phyloP scores from a whole-genome alignment of 2,888 invertebrate genomes.

The Chrysotoxum bicinctum region DNA sequence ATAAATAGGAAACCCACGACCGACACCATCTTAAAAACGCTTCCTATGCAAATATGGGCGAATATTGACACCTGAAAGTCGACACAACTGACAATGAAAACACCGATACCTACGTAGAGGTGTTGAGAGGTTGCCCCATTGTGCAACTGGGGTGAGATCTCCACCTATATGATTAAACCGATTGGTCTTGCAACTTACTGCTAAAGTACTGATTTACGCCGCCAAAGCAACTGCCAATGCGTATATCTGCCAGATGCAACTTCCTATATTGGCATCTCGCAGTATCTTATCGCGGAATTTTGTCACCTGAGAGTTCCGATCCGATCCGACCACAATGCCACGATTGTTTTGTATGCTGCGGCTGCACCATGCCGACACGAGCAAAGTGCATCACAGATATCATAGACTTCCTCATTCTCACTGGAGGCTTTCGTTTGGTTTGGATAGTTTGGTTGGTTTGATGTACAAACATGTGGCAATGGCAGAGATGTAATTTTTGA shows the following conservation, averaged over 20 bases:
- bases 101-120: slow-evolving; percentile 13
- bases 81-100: slow-evolving; percentile 61
- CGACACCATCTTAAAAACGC: background rate
- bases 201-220: slow-evolving; percentile 33
- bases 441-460: background rate
- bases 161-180: slow-evolving; percentile 1
- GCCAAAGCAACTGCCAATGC: slow-evolving; percentile 40
- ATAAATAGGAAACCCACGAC: background rate
- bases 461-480: background rate
- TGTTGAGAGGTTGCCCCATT: background rate
- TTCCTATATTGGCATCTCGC: slow-evolving; percentile 40
- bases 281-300: slow-evolving; percentile 60
- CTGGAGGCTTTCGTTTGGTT: background rate
- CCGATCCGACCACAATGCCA: slow-evolving; percentile 33
- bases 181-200: background rate
- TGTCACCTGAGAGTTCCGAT: slow-evolving; percentile 42
- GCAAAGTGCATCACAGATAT: slow-evolving; percentile 12
- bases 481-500: background rate
- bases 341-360: slow-evolving; percentile 40
- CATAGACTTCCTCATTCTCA: slow-evolving; percentile 16
- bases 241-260: slow-evolving; percentile 36
- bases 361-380: background rate
- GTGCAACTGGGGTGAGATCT: slow-evolving; percentile 9
- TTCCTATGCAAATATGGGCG: slow-evolving; percentile 41
- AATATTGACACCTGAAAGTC: slow-evolving; percentile 62